Conservation (phyloP, 1,140 invertebrate genomes). For the Heliconius melpomene region DNA sequence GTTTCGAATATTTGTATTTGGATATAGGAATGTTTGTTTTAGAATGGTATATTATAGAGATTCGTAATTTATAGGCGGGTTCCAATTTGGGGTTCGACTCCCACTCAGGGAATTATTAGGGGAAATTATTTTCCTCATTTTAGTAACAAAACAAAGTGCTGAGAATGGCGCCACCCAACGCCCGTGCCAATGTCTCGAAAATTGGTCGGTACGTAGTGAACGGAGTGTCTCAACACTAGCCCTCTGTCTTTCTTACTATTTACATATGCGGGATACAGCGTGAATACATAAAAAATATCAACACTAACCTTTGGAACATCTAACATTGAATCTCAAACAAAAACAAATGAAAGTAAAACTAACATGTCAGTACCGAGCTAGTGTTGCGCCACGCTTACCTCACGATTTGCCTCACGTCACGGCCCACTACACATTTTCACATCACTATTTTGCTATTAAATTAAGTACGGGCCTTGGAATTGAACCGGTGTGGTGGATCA, state of each 20-base stretch:
- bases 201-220: neutral
- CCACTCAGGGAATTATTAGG: neutral
- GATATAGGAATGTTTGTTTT: neutral
- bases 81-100: neutral
- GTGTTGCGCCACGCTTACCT: constrained; percentile 43
- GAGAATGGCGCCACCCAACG: neutral
- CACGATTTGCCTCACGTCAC: constrained; percentile 42
- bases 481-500: constrained; percentile 31
- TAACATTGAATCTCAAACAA: constrained; percentile 23
- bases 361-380: constrained; percentile 21
- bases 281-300: neutral
- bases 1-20: neutral
- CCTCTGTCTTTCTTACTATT: neutral
- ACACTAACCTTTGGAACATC: neutral
- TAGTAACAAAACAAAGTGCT: neutral
- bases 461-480: constrained; percentile 37
- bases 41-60: too few relatives aligned
- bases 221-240: neutral
- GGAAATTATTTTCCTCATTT: neutral
- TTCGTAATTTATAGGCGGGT: too few relatives aligned
- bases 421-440: constrained; percentile 45
- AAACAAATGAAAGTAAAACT: constrained; percentile 35
- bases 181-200: neutral
- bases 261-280: neutral
- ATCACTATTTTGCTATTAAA: constrained; percentile 40